phyloP scores from a whole-genome alignment of 1,140 invertebrate species.

The Lepidotrigona ventralis region DNA sequence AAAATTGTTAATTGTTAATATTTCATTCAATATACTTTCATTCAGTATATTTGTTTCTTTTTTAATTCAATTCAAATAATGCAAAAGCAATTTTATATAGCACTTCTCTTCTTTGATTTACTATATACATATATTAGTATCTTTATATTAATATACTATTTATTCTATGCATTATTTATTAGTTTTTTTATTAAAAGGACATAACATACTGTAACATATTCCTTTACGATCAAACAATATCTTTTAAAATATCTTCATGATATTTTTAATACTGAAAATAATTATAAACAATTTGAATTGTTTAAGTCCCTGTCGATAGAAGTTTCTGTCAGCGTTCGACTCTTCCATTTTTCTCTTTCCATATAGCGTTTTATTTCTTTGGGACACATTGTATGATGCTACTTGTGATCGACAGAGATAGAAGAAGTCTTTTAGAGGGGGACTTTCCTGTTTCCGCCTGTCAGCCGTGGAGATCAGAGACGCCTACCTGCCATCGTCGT shows the following conservation, averaged over 20 bases:
- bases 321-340: background rate
- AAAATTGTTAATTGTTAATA: background rate
- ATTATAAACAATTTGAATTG: background rate
- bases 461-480: constrained; percentile 63
- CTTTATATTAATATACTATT: background rate
- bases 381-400: constrained; percentile 1
- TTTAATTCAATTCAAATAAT: background rate
- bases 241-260: background rate
- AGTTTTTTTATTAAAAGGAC: background rate
- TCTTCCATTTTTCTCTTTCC: background rate
- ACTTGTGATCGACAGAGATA: constrained; percentile 34
- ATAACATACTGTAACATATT: background rate
- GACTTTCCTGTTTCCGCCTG: constrained; percentile 71
- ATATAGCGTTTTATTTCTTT: background rate
- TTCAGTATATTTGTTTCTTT: background rate
- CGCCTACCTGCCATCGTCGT: constrained; percentile 54
- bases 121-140: background rate
- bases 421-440: constrained; percentile 53
- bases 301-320: background rate
- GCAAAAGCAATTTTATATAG: background rate
- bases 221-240: background rate
- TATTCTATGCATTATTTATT: background rate
- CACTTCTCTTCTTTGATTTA: background rate
- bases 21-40: background rate
- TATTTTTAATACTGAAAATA: background rate